Base-by-base conservation (phyloP, 2,797 vertebrate genomes). In the Meda fulgida region DNA sequence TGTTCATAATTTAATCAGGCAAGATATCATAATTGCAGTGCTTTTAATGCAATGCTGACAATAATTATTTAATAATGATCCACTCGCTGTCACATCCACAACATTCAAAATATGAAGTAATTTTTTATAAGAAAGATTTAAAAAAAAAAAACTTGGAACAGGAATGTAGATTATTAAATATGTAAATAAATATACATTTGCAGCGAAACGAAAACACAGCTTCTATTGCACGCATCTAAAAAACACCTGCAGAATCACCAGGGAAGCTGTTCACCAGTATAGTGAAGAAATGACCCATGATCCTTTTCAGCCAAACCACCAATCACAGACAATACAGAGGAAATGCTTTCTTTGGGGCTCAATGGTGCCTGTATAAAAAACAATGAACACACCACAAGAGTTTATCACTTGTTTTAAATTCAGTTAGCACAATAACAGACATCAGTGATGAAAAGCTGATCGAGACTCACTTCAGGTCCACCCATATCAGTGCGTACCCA, bases 401-500 rank as follows among this genome's bases (percentile, higher is more conserved):
- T 29, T 31, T 14, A 31, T 40, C 48, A 72, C 21, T 51, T 7
- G 3, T 46, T 51, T 81, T 40, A 38, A 36, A 16, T 81, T 72
- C 60, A 19, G 11, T 5, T 18, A 1, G 19, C 23, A 38, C 18
- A 53, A 21, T 8, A 14, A 34, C 19, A 40, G 16, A 71, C 19
- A 36, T 38, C n/a, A 34, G 2, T 46, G 3, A 13, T 16, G 7
- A 34, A 55, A 16, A 46, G 23, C 16, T 10, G 38, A 43, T 16
- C 16, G 26, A 26, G 13, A 1, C 90, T 92, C 89, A 96, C 95
- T 93, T 95, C 67, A n/a, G 91, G 87, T 0, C 96, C 96, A 0
- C 95, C 95, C 95, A 96, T 95, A 88, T 96, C 94, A 3, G 94
- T 96, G 71, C 95, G 93, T 21, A 96, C 93, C 96, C 95, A 96